Conservation (phyloP, 2,888 invertebrate species). For the Antheraea assamensis region DNA sequence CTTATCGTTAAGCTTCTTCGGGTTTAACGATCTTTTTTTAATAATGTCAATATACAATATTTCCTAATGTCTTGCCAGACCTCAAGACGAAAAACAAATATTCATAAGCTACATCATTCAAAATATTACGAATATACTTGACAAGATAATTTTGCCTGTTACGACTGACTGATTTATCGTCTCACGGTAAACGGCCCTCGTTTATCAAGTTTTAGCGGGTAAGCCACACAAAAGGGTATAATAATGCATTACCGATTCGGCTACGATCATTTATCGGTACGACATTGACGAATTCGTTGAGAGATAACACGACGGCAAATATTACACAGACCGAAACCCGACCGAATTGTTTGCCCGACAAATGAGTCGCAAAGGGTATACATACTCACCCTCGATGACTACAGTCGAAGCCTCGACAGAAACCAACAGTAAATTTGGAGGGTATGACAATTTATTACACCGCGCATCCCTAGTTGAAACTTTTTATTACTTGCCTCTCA, state of each 20-base stretch:
- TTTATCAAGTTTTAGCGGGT: slow-evolving; percentile 70
- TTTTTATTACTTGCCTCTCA: slow-evolving; percentile 46
- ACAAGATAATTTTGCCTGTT: slow-evolving; percentile 48
- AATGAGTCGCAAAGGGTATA: slow-evolving; percentile 21
- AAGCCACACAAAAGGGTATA: slow-evolving; percentile 57
- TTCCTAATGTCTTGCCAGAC: slow-evolving; percentile 30
- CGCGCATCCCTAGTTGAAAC: slow-evolving; percentile 42
- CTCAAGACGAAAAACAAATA: slow-evolving; percentile 37
- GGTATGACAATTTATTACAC: slow-evolving; percentile 42
- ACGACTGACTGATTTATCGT: slow-evolving; percentile 65
- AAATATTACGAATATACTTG: slow-evolving; percentile 39
- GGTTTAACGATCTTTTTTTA: slow-evolving; percentile 30
- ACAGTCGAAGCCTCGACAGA: slow-evolving; percentile 23
- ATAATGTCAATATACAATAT: slow-evolving; percentile 36
- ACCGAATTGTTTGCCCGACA: slow-evolving; percentile 27
- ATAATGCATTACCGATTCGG: slow-evolving; percentile 56
- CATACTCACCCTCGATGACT: slow-evolving; percentile 26
- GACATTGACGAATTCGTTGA: slow-evolving; percentile 61
- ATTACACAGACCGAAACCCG: slow-evolving; percentile 24
- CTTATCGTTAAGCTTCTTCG: slow-evolving; percentile 49
- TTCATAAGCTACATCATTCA: slow-evolving; percentile 39
- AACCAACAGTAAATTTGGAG: slow-evolving; percentile 38
- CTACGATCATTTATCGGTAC: slow-evolving; percentile 57
- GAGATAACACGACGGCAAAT: slow-evolving; percentile 43
- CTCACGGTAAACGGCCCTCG: slow-evolving; percentile 61